A percentile compares a stretch with the other conserved stretches of the same genome.
Evolutionary conservation across 2,797 vertebrate genomes (phyloP).

Genomic region (Triplophysa bombifrons): DNA sequence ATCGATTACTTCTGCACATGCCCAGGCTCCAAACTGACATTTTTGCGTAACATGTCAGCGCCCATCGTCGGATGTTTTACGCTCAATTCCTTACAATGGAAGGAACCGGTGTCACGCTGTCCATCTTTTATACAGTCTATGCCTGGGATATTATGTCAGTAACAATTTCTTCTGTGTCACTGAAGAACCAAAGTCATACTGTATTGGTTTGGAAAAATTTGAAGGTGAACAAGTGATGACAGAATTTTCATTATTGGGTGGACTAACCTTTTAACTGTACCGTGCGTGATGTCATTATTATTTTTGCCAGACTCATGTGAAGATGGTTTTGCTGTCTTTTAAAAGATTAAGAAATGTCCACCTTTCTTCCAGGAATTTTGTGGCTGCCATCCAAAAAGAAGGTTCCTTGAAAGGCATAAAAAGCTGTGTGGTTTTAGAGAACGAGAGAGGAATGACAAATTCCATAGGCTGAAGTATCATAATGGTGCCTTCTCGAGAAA

Average conservation of each 20-base stretch:
- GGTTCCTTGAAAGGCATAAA: slow-evolving; percentile 53
- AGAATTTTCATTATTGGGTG: not conserved
- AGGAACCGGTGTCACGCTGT: no score
- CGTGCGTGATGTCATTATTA: slow-evolving; percentile 17
- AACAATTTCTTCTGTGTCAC: not conserved
- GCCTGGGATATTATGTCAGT: not conserved
- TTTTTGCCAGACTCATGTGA: slow-evolving; percentile 10
- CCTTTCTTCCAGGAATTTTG: slow-evolving; percentile 52
- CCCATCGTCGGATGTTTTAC: no score
- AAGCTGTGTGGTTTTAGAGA: slow-evolving; percentile 51
- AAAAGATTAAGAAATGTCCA: slow-evolving; percentile 53
- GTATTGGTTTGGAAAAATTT: not conserved
- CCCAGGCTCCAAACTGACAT: no score
- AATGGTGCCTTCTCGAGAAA: slow-evolving; percentile 39
- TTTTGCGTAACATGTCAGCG: no score
- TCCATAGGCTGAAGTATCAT: slow-evolving; percentile 40
- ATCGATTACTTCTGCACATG: no score
- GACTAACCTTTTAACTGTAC: not conserved
- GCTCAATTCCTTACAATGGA: no score
- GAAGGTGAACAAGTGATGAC: not conserved
- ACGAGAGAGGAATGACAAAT: slow-evolving; percentile 49
- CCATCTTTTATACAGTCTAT: no score
- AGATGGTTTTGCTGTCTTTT: slow-evolving; percentile 45
- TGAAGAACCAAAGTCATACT: not conserved
- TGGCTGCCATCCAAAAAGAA: slow-evolving; percentile 52